phyloP scores from a whole-genome alignment of 2,888 invertebrate species.

The Luperina testacea region DNA sequence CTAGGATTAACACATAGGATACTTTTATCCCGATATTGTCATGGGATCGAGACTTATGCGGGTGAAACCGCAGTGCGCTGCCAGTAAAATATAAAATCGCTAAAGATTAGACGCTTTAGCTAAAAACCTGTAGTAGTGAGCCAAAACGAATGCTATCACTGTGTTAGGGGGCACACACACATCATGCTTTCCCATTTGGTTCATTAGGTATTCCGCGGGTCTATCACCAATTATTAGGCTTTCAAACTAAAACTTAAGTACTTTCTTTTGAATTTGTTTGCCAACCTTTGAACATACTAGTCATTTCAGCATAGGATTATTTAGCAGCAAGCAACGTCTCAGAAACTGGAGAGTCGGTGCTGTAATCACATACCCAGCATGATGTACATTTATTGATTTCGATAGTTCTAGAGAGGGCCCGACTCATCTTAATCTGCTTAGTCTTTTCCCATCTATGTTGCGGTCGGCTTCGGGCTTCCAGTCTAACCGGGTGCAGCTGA shows the following conservation, averaged over 20 bases:
- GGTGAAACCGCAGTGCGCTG: no score
- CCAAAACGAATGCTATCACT: not conserved
- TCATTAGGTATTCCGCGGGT: not conserved
- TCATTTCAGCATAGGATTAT: not conserved
- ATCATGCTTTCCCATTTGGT: not conserved
- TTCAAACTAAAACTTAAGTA: not conserved
- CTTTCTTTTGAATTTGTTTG: not conserved
- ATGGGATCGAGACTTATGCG: no score
- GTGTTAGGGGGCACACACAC: not conserved
- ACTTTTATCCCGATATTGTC: no score
- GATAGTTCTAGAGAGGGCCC: not conserved
- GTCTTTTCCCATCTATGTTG: no score
- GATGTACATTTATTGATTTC: constrained; percentile 1
- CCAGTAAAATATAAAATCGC: not conserved
- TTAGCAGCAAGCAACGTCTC: not conserved
- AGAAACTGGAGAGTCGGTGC: no score
- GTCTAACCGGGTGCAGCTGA: no score
- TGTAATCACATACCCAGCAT: not conserved
- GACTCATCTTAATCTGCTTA: no score
- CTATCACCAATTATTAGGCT: not conserved
- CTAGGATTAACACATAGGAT: no score
- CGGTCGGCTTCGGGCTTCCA: no score
- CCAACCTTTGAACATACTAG: not conserved
- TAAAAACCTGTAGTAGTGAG: not conserved
- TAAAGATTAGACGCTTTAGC: not conserved